Base-by-base conservation (phyloP, 2,888 invertebrate species). In the Cataglyphis rosenhaueri region DNA sequence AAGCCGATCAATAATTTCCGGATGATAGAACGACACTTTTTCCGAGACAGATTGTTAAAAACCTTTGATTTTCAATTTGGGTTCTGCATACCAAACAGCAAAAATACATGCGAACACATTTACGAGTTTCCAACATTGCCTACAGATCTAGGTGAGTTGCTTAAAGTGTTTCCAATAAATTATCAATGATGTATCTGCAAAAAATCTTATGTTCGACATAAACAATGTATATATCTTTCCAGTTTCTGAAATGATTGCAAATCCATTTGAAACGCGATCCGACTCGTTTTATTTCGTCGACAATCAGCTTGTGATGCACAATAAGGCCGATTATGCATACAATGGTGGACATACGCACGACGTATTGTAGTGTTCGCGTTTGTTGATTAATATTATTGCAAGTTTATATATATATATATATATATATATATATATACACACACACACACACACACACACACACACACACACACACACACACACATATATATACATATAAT, bases 61-160 rank as follows among this genome's bases (percentile, higher is more conserved):
- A 99, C 98, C 12, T 99, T 99, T 95, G 99, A 99, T 95, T 99
- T 99, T 96, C 99, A 99, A 95, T 99, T 99, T 96, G 99, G 99
- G 66, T 99, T 99, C 95, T 99, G 99, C 95, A 99, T 99, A 95
- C 99, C 99, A 64, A 98, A 98, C 95, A 99, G 99, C 85, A 97
- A 97, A 93, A 99, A 99, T 94, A 98, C 99, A 15, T 99, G 99
- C 95, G 99, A 99, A 95, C 99, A 99, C 95, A 99, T 99, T 95
- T 99, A 99, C 93, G 99, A 99, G 95, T 99, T 99, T 95, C 99
- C 99, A 15, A 96, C 97, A 83, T 96, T 99, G 91, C 97, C 97
- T 85, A 96, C 97, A 74, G 97, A 98, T 92, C 95, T 98, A 92
- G 97, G 99, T 99, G 96, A 96, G 96, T 95, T 12, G 9, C 12